Base-by-base conservation (phyloP, 1,140 invertebrate genomes). In the Agraylea sexmaculata region DNA sequence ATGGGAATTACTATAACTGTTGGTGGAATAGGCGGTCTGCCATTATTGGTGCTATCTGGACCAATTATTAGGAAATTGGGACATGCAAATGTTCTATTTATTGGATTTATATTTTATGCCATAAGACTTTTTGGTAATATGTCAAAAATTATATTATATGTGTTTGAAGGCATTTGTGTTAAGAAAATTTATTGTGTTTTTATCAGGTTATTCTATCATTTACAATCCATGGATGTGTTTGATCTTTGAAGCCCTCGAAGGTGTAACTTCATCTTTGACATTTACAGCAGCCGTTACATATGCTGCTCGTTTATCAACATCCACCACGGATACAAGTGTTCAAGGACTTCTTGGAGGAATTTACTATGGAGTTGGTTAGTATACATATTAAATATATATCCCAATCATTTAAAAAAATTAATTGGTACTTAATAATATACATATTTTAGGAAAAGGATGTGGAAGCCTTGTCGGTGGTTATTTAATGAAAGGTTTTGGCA, bases 1-100 rank as follows among this genome's bases (percentile, higher is more conserved):
- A 85, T 90, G 75, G 87, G 87, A 12, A 73, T 90, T 35, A 87
- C 84, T 0, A 75, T 89, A 43, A 82, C 83, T 0, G 77, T 87
- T 17, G 82, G 80, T 8, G 81, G 81, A 17, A 62, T 85, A 1
- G 74, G 80, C 4, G 85, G 86, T 8, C 69, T 88, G 36, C 80
- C 85, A 4, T 66, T 88, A 15, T 60, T 90, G 2, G 77, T 81
- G 5, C 62, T 85, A 21, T 83, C 83, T 2, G 82, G 83, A 1
- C 77, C 77, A 19, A 83, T 91, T 45, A 83, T 89, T 30, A 70
- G 77, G 15, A 75, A 71, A 50, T 60, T 88, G 35, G 85, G 86
- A 2, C 81, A 87, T 51, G 80, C 81, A 3, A 85, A 87, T 57
- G 77, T 87, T n/a, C 66, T 87, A 3, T 83, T 82, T 51, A 72